Percentiles rank a stretch among this genome's conserved stretches.
Evolutionary conservation across 2,113 vertebrate genomes (phyloP).

Genomic region (Cyphomyrus discorhynchus): DNA sequence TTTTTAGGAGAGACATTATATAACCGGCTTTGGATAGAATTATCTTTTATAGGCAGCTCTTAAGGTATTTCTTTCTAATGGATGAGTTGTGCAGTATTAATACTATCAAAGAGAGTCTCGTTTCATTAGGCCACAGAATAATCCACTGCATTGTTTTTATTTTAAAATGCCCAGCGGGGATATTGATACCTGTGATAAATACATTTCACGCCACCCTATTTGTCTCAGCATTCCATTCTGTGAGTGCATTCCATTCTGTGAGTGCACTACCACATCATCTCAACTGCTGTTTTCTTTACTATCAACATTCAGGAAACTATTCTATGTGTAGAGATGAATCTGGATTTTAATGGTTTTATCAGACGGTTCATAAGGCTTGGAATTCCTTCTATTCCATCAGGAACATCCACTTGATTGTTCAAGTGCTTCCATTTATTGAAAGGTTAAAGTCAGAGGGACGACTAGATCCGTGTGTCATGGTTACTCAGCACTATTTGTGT

Average conservation of each 20-base stretch:
- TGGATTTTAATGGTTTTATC: neutral
- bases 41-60: neutral
- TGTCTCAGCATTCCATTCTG: neutral
- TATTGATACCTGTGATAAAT: conserved; percentile 6
- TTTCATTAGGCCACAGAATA: conserved; percentile 1
- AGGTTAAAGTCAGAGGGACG: neutral
- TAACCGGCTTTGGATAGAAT: neutral
- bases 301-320: neutral
- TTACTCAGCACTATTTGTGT: neutral
- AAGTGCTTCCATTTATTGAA: neutral
- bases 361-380: neutral
- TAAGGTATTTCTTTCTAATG: neutral
- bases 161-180: neutral
- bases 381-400: neutral
- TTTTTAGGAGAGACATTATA: conserved; percentile 2
- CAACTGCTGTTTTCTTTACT: neutral
- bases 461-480: neutral
- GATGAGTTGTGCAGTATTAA: neutral
- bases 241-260: neutral
- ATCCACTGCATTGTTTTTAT: neutral
- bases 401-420: neutral
- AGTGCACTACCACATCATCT: neutral
- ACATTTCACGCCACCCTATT: neutral
- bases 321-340: neutral
- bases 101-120: neutral